phyloP scores from a whole-genome alignment of 1,140 invertebrate species.

The Ceratitis capitata region DNA sequence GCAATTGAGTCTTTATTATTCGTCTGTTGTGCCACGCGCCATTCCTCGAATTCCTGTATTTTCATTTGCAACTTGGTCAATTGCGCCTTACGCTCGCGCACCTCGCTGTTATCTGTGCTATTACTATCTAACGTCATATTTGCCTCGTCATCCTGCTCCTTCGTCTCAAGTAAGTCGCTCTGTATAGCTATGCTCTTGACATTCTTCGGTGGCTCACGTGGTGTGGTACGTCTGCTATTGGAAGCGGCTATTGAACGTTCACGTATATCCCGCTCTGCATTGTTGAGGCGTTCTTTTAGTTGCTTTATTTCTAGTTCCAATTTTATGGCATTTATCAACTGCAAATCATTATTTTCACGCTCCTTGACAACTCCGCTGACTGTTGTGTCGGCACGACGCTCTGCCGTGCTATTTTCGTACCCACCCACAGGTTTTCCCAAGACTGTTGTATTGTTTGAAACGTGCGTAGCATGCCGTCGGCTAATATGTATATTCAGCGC shows the following conservation, averaged over 20 bases:
- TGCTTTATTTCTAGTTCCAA: slow-evolving; percentile 64
- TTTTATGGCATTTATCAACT: slow-evolving; percentile 62
- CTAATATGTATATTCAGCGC: slow-evolving; percentile 59
- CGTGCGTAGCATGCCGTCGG: slow-evolving; percentile 49
- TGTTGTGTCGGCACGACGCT: background rate
- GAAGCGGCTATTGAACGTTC: slow-evolving; percentile 45
- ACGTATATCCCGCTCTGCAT: slow-evolving; percentile 57
- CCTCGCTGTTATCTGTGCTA: background rate
- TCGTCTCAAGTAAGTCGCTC: slow-evolving; percentile 55
- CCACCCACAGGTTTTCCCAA: background rate
- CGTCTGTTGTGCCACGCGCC: slow-evolving; percentile 49
- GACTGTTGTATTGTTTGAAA: background rate
- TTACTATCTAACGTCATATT: background rate
- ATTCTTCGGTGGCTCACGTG: background rate
- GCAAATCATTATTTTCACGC: slow-evolving; percentile 53
- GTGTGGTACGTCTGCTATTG: slow-evolving; percentile 6
- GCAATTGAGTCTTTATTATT: slow-evolving; percentile 56
- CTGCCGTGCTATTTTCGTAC: background rate
- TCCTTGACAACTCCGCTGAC: slow-evolving; percentile 39
- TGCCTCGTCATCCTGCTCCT: slow-evolving; percentile 53
- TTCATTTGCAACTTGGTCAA: slow-evolving; percentile 51
- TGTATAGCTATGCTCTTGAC: slow-evolving; percentile 55
- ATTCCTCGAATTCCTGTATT: slow-evolving; percentile 52
- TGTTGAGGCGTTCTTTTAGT: slow-evolving; percentile 60
- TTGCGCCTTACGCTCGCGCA: slow-evolving; percentile 48